Conservation (phyloP, 92 coral and sea anemone species). For the Bergia sp. region DNA sequence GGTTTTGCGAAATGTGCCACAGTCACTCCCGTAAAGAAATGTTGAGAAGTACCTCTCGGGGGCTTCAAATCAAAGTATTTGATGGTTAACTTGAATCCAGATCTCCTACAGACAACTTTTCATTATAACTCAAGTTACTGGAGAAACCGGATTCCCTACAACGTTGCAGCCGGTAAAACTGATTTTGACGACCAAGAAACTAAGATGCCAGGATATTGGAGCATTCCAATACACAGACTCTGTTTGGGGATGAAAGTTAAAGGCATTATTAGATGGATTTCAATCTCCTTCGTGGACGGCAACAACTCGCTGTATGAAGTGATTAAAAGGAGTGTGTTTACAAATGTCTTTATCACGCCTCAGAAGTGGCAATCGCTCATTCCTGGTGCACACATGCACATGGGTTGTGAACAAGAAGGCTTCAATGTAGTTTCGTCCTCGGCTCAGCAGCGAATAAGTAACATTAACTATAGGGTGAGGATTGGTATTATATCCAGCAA, state of each 20-base stretch:
- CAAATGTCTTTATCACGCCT: not conserved
- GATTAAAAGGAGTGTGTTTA: slow-evolving; percentile 12
- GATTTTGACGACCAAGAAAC: slow-evolving; percentile 61
- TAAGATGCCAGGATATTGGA: slow-evolving; percentile 53
- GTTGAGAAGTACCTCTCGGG: too few species aligned
- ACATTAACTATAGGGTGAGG: slow-evolving; percentile 41
- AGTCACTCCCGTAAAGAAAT: too few species aligned
- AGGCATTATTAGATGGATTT: slow-evolving; percentile 37
- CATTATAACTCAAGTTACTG: slow-evolving; percentile 60
- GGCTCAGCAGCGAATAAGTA: not conserved
- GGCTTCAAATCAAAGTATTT: too few species aligned
- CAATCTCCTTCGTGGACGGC: not conserved
- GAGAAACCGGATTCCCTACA: slow-evolving; percentile 39
- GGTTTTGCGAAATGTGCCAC: too few species aligned
- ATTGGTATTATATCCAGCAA: slow-evolving; percentile 57
- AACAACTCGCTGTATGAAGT: slow-evolving; percentile 39
- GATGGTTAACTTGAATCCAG: not conserved
- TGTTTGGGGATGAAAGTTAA: slow-evolving; percentile 54
- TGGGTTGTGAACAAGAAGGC: slow-evolving; percentile 21
- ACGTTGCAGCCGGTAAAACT: slow-evolving; percentile 51
- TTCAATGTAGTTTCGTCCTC: slow-evolving; percentile 40
- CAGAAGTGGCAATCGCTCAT: slow-evolving; percentile 49
- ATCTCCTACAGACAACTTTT: slow-evolving; percentile 50
- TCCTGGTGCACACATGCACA: slow-evolving; percentile 47
- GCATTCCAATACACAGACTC: slow-evolving; percentile 35